phyloP scores from a whole-genome alignment of 2,888 invertebrate genomes.

The Eumerus sabulonum region DNA sequence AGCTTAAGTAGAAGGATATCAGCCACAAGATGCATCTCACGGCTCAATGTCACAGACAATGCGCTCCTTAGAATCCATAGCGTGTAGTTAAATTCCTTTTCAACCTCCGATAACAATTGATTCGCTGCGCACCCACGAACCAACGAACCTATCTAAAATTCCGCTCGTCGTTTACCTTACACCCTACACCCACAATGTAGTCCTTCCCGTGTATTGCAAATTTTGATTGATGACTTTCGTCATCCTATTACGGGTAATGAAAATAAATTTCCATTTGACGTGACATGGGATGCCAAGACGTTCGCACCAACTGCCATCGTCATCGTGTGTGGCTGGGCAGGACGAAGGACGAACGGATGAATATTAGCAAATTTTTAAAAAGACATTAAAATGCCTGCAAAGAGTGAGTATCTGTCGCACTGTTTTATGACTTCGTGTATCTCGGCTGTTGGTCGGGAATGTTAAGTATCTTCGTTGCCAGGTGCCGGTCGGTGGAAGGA shows the following conservation, averaged over 20 bases:
- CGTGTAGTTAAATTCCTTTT: too few species aligned
- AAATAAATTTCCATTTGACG: conserved; percentile 66
- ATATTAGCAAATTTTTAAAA: conserved; percentile 68
- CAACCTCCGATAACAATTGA: too few species aligned
- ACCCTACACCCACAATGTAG: too few species aligned
- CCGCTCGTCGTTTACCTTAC: too few species aligned
- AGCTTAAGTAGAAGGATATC: too few species aligned
- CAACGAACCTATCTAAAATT: too few species aligned
- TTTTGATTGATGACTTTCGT: conserved; percentile 62
- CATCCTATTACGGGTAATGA: conserved; percentile 38
- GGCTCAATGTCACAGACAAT: too few species aligned
- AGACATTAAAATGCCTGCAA: conserved; percentile 62
- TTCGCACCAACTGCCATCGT: conserved; percentile 26
- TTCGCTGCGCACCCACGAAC: too few species aligned
- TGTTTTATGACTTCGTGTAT: neutral
- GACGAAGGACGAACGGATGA: conserved; percentile 41
- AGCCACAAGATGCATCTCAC: too few species aligned
- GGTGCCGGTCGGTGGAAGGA: conserved; percentile 16
- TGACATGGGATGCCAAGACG: conserved; percentile 53
- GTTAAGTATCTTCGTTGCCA: conserved; percentile 54
- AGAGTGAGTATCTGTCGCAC: conserved; percentile 4
- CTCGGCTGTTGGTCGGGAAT: conserved; percentile 34
- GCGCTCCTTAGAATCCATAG: too few species aligned
- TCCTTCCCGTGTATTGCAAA: conserved; percentile 48
- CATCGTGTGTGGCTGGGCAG: conserved; percentile 45